These are phyloP conservation scores for Sipha maydis DNA, from an alignment of 2,888 invertebrate species.

Conservation along the genomic window DNA sequence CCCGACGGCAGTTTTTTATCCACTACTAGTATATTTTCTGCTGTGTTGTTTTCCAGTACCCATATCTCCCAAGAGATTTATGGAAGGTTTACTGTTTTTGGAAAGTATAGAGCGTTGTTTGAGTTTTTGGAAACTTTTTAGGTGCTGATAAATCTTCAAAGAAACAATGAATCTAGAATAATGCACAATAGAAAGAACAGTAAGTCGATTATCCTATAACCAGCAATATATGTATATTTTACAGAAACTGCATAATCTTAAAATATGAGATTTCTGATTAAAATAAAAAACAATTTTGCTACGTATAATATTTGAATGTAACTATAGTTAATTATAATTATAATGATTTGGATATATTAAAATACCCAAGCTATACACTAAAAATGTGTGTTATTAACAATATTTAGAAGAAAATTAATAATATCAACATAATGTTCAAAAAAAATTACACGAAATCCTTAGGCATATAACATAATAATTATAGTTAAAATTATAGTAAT, in stretches of 20 bases:
- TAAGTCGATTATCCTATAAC: not conserved
- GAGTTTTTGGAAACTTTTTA: slow-evolving; percentile 50
- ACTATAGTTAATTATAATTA: too few relatives aligned
- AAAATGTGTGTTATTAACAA: too few relatives aligned
- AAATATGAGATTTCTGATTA: slow-evolving; percentile 3
- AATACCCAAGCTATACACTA: too few relatives aligned
- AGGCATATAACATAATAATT: not conserved
- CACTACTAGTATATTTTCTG: slow-evolving; percentile 8
- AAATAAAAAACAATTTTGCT: slow-evolving; percentile 22
- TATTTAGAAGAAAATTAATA: too few relatives aligned
- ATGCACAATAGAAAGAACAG: slow-evolving; percentile 44
- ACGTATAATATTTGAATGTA: not conserved
- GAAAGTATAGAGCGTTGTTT: slow-evolving; percentile 38
- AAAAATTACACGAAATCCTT: too few relatives aligned
- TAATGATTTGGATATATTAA: too few relatives aligned
- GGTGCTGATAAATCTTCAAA: slow-evolving; percentile 40
- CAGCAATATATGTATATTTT: slow-evolving; percentile 26
- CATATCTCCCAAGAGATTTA: slow-evolving; percentile 40
- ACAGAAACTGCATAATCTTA: not conserved
- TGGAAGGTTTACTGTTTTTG: slow-evolving; percentile 50
- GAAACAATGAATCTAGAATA: slow-evolving; percentile 39
- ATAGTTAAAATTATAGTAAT: not conserved
- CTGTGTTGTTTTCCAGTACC: slow-evolving; percentile 21
- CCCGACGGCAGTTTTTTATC: not conserved
- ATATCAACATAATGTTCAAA: too few relatives aligned